Conservation (phyloP, 2,888 invertebrate genomes). For the Pilophorus perplexus region DNA sequence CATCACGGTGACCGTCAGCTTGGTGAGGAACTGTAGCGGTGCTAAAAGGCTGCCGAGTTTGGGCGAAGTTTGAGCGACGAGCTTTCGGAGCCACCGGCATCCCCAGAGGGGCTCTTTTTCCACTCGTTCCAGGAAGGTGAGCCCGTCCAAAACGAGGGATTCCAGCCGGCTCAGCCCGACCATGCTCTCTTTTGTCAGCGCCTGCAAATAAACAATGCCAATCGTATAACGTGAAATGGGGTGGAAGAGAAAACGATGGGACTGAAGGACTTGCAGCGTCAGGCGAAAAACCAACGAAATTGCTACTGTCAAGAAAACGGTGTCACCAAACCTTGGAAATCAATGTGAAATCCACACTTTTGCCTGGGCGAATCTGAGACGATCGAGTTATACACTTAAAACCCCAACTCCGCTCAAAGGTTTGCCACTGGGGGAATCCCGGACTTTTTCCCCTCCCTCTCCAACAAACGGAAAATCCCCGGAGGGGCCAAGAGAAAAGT, state of each 20-base stretch:
- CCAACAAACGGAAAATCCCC: slow-evolving; percentile 1
- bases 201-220: slow-evolving; percentile 54
- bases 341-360: too few relatives aligned
- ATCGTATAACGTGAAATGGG: not conserved
- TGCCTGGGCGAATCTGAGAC: too few relatives aligned
- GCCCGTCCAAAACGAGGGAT: slow-evolving; percentile 69
- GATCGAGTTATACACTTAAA: not conserved
- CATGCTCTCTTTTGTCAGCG: slow-evolving; percentile 69
- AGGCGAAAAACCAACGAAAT: too few relatives aligned
- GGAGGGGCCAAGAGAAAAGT: slow-evolving; percentile 9
- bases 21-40: slow-evolving; percentile 35
- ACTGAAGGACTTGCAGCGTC: too few relatives aligned
- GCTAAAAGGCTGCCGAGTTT: slow-evolving; percentile 32
- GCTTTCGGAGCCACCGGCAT: slow-evolving; percentile 71
- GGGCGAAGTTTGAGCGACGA: slow-evolving; percentile 50
- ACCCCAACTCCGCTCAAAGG: not conserved
- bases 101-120: slow-evolving; percentile 72
- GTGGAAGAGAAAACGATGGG: not conserved
- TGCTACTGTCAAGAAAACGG: not conserved
- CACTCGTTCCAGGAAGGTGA: slow-evolving; percentile 69
- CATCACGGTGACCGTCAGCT: slow-evolving; percentile 36
- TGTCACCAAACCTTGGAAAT: too few relatives aligned
- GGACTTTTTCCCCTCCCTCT: not conserved
- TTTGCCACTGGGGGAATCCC: not conserved
- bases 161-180: slow-evolving; percentile 68